Evolutionary conservation across 2,113 vertebrate genomes (phyloP), one percentile per base, ranked within the genome.

Genomic region (Aleadryas rufinucha): DNA sequence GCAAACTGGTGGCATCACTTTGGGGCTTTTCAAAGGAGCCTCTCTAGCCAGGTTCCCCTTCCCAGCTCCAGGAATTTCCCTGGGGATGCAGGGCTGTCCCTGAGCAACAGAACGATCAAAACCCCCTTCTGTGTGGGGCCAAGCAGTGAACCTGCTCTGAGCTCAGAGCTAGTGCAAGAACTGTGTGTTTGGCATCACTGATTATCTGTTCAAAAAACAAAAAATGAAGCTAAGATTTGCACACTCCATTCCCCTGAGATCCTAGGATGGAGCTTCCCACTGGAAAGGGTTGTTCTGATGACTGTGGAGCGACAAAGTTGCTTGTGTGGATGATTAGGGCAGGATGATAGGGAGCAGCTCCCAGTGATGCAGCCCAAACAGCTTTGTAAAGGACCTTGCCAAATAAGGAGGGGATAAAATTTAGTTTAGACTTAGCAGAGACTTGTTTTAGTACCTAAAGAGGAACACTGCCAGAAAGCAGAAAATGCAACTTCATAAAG

Each of bases 31-130:
- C 50, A 70, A 39, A 79, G 63, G 21, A 93, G 31, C 15, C 11
- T 49, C 57, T 44, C 30, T 12, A 39, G 18, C 37, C 74, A 41
- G 44, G 22, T 13, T 75, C 16, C 42, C 56, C 30, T 82, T 93
- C 35, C 60, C 66, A 89, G 37, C 39, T 84, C 44, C 78, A 71
- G 44, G 44, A 41, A 52, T 68, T 75, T 59, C 30, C 49, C 26
- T 64, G 15, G 49, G 24, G 11, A 33, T 57, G 15, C 54, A 56
- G 27, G 21, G 57, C 47, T 4, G 1, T 28, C 47, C 52, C 52
- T 44, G 26, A 87, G 45, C 27, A 6, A 1, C 59, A 35, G 14
- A 45, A 37, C 0, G 0, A 49, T 18, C 2, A 0, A 76, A 93
- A 45, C 2, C 45, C 56, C 8, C 37, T 47, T 21, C 54, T 30